These are phyloP conservation scores for Andrena bucephala DNA, from an alignment of 2,888 invertebrate species.

Conservation along the genomic window DNA sequence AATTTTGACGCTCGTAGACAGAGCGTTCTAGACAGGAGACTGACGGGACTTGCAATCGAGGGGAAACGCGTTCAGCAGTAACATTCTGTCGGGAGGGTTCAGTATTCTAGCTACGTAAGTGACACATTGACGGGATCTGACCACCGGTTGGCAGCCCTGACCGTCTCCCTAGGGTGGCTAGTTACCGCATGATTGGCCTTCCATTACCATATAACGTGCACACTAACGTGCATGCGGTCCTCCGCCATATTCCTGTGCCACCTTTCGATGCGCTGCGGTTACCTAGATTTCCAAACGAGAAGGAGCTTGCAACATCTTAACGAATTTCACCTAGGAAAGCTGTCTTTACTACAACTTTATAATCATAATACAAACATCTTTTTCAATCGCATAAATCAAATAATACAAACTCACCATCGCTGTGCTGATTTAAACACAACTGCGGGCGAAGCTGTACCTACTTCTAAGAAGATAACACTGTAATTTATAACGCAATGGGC, in stretches of 20 bases:
- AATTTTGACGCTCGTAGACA: conserved; percentile 68
- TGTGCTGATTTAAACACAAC: no score
- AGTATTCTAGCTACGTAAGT: conserved; percentile 83
- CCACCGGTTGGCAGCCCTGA: conserved; percentile 83
- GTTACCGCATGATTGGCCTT: conserved; percentile 85
- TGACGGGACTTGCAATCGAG: conserved; percentile 78
- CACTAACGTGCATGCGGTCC: conserved; percentile 72
- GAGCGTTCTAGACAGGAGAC: conserved; percentile 74
- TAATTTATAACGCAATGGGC: no score
- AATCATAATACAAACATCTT: no score
- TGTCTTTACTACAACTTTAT: no score
- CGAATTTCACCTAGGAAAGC: not conserved
- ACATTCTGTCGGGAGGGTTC: conserved; percentile 79
- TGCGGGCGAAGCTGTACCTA: no score
- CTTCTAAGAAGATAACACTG: no score
- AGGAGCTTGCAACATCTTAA: conserved; percentile 9
- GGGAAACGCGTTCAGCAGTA: conserved; percentile 75
- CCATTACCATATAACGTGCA: conserved; percentile 84
- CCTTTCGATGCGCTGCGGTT: conserved; percentile 60
- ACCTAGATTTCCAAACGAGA: conserved; percentile 21
- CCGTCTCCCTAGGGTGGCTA: conserved; percentile 84
- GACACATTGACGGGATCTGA: conserved; percentile 85
- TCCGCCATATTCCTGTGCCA: conserved; percentile 66
- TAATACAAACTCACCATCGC: no score
- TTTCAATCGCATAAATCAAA: no score